These are phyloP conservation scores for Apocheima hispidaria DNA, from an alignment of 2,888 invertebrate genomes.

Conservation along the genomic window DNA sequence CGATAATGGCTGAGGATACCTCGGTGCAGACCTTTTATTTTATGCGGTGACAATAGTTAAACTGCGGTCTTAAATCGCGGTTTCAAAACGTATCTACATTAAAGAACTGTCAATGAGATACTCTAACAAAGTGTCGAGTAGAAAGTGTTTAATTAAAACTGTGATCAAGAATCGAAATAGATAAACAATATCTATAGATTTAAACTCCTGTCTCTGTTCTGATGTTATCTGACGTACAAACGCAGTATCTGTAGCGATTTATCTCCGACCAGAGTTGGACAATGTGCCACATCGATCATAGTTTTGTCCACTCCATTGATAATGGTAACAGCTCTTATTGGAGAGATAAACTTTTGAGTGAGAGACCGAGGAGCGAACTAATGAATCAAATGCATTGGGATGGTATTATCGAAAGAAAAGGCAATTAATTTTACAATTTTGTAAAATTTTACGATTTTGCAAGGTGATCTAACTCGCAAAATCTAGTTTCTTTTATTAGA, in stretches of 20 bases:
- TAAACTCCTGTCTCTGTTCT: conserved; percentile 66
- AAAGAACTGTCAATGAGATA: conserved; percentile 13
- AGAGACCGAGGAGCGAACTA: conserved; percentile 25
- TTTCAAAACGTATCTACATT: conserved; percentile 49
- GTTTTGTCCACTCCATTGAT: conserved; percentile 77
- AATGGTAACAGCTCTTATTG: conserved; percentile 62
- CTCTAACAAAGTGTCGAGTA: conserved; percentile 33
- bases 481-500: too few relatives aligned
- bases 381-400: conserved; percentile 30
- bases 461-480: too few relatives aligned
- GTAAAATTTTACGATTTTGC: neutral
- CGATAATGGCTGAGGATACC: conserved; percentile 69
- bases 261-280: conserved; percentile 64
- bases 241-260: conserved; percentile 69
- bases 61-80: conserved; percentile 60
- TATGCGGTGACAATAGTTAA: conserved; percentile 65
- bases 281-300: conserved; percentile 76
- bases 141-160: conserved; percentile 53
- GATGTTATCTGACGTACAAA: conserved; percentile 68
- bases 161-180: conserved; percentile 43
- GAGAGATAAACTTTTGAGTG: conserved; percentile 36
- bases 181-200: conserved; percentile 58
- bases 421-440: neutral
- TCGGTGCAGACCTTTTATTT: conserved; percentile 65
- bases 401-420: too few relatives aligned